Percentiles rank a stretch among this genome's conserved stretches.
phyloP scores from a whole-genome alignment of 2,113 vertebrate genomes.

The Platysteira castanea region DNA sequence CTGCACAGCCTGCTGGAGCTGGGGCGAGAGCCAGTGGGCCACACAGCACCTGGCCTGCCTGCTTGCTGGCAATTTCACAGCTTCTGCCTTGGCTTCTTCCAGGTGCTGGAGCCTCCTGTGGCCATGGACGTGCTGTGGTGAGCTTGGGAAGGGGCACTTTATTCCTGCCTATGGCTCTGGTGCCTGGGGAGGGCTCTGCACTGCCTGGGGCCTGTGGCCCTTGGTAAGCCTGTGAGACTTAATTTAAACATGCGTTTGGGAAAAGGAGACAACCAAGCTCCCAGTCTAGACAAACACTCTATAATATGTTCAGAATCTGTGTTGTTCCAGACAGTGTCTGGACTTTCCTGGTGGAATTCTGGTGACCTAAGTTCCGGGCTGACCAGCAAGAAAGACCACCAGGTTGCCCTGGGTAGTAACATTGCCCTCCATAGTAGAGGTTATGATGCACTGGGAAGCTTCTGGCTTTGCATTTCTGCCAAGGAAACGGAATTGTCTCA shows the following conservation, averaged over 20 bases:
- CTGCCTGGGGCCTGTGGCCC: not conserved
- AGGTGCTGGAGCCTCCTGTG: not conserved
- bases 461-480: not conserved
- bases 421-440: not conserved
- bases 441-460: not conserved
- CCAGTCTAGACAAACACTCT: not conserved
- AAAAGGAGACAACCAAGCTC: not conserved
- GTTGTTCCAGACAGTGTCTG: not conserved
- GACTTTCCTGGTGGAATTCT: not conserved
- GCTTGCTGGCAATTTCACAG: not conserved
- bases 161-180: rapidly evolving
- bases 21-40: not conserved
- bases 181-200: not conserved
- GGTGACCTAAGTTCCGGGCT: not conserved
- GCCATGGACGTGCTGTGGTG: not conserved
- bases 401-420: not conserved
- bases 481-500: not conserved
- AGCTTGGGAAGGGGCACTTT: not conserved
- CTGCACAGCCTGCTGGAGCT: not conserved
- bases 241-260: not conserved
- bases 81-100: not conserved
- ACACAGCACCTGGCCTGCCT: not conserved
- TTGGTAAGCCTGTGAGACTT: not conserved
- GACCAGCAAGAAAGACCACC: not conserved
- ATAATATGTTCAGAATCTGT: not conserved